These are phyloP conservation scores for Andrena cerasifolii DNA, from an alignment of 1,140 invertebrate genomes.

Conservation along the genomic window DNA sequence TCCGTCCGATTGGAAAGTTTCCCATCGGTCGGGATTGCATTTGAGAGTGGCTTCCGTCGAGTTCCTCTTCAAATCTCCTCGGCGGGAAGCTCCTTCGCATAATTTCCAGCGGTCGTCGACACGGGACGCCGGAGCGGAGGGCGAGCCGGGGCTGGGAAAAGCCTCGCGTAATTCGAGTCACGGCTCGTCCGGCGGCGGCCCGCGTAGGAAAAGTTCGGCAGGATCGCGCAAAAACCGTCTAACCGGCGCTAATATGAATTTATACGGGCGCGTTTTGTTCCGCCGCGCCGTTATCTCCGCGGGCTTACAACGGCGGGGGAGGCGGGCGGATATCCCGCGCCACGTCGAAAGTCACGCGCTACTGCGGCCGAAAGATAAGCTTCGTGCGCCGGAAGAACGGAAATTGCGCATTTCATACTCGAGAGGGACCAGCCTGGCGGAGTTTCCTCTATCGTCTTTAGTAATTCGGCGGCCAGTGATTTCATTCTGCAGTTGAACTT, in stretches of 20 bases:
- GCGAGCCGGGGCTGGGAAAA: neutral
- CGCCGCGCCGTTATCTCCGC: conserved; percentile 46
- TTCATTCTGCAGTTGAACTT: too few species aligned
- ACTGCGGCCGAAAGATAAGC: conserved; percentile 54
- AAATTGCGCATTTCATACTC: conserved; percentile 52
- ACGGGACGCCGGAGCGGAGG: too few species aligned
- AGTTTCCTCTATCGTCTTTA: conserved; percentile 31
- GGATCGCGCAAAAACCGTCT: conserved; percentile 19
- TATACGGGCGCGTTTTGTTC: conserved; percentile 4
- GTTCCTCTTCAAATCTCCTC: conserved; percentile 28
- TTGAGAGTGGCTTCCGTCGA: conserved; percentile 5
- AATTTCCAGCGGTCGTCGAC: conserved; percentile 40
- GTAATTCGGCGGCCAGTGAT: neutral
- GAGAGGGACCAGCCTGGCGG: neutral
- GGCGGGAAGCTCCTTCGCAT: conserved; percentile 46
- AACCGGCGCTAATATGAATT: conserved; percentile 48
- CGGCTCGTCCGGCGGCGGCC: neutral
- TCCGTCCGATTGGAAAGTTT: conserved; percentile 38
- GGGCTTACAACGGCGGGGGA: conserved; percentile 24
- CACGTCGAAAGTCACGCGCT: conserved; percentile 52
- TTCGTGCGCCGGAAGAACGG: conserved; percentile 28
- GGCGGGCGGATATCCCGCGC: conserved; percentile 14
- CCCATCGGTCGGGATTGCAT: conserved; percentile 25
- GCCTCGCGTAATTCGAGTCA: conserved; percentile 18
- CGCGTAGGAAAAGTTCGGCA: conserved; percentile 7